Evolutionary conservation across 2,797 vertebrate species (phyloP), one percentile per base, ranked within the genome.

Genomic region (Danionella dracula): DNA sequence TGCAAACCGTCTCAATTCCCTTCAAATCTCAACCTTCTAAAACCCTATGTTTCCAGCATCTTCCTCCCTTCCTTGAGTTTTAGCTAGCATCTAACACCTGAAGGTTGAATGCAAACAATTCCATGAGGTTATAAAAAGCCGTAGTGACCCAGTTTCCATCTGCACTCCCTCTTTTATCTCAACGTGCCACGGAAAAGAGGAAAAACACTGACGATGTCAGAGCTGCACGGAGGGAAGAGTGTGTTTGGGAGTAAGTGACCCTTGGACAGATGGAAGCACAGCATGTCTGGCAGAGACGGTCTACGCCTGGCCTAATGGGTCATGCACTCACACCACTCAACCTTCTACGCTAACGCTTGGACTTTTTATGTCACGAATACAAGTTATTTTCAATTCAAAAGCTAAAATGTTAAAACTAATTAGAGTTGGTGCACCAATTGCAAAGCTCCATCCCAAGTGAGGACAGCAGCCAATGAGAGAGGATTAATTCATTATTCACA

Each of bases 241-340:
- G 66, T 55, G 68, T 48, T 68, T 60, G 44, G 37, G 16, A 51
- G 57, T 31, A 31, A 58, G 61, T 70, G 74, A 64, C 76, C 79
- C 60, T 27, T 55, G 48, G 75, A 75, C 85, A 85, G 85, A 86
- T 86, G 84, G 84, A 45, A 4, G 42, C 80, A 55, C 82, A 81
- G 84, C 79, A 76, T 78, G 84, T 58, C 71, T 73, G 75, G 78
- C 64, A 60, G 59, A 73, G 60, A 5, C 17, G 44, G 58, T 67
- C 57, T 56, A 53, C 71, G 75, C 62, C 73, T 69, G 74, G 70
- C 77, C 76, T 61, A 2, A 64, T 35, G 74, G 75, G 78, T 77
- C 78, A 78, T 38, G 50, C 44, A 23, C 78, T 68, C 37, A 44
- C 16, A 46, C 56, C 29, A 23, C 21, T 77, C 77, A 78, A 78